Conservation (phyloP, 2,797 vertebrate species). For the Sorex maritimensis region DNA sequence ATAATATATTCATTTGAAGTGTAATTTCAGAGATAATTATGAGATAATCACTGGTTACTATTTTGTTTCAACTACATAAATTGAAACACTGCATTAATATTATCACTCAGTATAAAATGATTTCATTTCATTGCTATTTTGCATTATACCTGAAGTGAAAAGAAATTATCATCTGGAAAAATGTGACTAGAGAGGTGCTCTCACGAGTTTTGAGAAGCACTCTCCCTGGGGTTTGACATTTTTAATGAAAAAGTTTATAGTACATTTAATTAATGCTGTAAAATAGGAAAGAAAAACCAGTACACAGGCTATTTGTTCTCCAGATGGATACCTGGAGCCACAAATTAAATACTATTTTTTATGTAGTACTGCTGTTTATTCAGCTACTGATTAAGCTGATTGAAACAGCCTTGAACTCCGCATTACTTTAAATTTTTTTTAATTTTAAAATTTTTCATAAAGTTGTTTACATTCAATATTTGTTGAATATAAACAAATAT, state of each 20-base stretch:
- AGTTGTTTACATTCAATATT: too few species aligned
- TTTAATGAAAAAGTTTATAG: neutral
- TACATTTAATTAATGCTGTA: too few species aligned
- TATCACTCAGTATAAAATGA: constrained; percentile 56
- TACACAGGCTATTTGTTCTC: neutral
- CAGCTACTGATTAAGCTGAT: too few species aligned
- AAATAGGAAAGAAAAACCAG: neutral
- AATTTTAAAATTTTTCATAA: too few species aligned
- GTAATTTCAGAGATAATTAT: constrained; percentile 70
- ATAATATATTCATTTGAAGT: constrained; percentile 64
- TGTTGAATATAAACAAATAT: too few species aligned
- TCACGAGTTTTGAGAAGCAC: constrained; percentile 24
- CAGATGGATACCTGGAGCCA: constrained; percentile 36
- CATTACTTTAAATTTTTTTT: too few species aligned
- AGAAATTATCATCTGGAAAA: constrained; percentile 44
- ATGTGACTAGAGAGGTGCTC: neutral
- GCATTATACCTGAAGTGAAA: constrained; percentile 18
- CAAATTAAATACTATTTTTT: constrained; percentile 49
- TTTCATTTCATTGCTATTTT: constrained; percentile 68
- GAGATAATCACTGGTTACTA: constrained; percentile 65
- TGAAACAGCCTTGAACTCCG: too few species aligned
- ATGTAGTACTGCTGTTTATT: neutral
- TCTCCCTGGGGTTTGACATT: neutral
- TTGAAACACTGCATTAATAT: constrained; percentile 53
- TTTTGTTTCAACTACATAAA: constrained; percentile 42